These are phyloP conservation scores for Synergus umbraculus DNA, from an alignment of 2,888 invertebrate genomes.

Conservation along the genomic window DNA sequence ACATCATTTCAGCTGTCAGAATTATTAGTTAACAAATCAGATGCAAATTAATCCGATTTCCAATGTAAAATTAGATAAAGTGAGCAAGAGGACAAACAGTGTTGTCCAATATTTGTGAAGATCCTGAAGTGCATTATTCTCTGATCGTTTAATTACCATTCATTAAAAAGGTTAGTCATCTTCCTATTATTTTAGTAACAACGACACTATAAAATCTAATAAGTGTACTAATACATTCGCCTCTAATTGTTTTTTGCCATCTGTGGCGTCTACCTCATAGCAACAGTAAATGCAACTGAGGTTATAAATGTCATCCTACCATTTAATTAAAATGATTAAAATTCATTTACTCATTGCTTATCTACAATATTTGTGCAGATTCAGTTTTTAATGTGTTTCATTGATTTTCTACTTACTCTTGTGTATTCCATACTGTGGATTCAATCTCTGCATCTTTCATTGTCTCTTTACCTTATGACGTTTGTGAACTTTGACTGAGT, in stretches of 20 bases:
- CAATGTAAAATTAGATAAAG: neutral
- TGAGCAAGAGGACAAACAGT: neutral
- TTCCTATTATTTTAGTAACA: slow-evolving; percentile 5
- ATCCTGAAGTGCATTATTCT: neutral
- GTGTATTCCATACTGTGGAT: neutral
- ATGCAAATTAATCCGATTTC: neutral
- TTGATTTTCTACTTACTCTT: neutral
- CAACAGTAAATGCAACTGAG: neutral
- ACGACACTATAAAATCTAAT: neutral
- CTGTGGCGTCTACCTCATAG: too few species aligned
- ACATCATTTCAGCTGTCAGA: neutral
- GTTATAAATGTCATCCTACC: neutral
- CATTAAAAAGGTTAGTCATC: neutral
- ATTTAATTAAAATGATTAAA: neutral
- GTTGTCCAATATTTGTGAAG: neutral
- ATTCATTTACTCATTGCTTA: neutral
- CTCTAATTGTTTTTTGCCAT: neutral
- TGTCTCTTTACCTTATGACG: neutral
- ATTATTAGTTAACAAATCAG: neutral
- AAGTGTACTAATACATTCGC: neutral
- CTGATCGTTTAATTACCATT: neutral
- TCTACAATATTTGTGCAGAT: neutral
- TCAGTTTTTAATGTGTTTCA: neutral
- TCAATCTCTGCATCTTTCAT: neutral
- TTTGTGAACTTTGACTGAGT: neutral